Conservation (phyloP, 2,888 invertebrate species). For the Agonopterix subpropinquella region DNA sequence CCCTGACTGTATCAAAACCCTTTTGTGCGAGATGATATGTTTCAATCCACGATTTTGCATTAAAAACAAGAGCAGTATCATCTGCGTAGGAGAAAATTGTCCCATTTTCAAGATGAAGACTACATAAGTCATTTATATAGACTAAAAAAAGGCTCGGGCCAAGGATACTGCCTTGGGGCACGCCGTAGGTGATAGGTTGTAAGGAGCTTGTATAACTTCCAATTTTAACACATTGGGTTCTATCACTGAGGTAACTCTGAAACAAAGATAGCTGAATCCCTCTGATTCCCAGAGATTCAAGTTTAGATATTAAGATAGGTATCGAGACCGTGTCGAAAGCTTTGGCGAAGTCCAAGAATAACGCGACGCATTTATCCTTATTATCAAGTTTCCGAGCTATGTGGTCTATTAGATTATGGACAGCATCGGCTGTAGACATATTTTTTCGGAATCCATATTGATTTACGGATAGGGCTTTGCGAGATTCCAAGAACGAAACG, state of each 20-base stretch:
- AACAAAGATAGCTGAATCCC: neutral
- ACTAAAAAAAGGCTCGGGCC: neutral
- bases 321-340: neutral
- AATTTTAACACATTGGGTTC: neutral
- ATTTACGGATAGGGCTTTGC: neutral
- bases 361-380: neutral
- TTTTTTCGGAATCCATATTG: slow-evolving; percentile 5
- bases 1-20: neutral
- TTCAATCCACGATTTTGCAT: neutral
- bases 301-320: neutral
- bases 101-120: neutral
- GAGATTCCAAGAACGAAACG: neutral
- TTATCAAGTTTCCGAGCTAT: slow-evolving; percentile 1
- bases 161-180: neutral
- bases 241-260: neutral
- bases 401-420: slow-evolving; percentile 4
- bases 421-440: slow-evolving; percentile 6
- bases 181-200: neutral
- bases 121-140: neutral
- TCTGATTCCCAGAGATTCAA: neutral
- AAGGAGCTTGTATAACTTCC: neutral
- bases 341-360: neutral
- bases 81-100: slow-evolving; percentile 6
- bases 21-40: neutral
- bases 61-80: slow-evolving; percentile 7